Conservation (phyloP, 2,113 vertebrate genomes). For the Tetrao urogallus region DNA sequence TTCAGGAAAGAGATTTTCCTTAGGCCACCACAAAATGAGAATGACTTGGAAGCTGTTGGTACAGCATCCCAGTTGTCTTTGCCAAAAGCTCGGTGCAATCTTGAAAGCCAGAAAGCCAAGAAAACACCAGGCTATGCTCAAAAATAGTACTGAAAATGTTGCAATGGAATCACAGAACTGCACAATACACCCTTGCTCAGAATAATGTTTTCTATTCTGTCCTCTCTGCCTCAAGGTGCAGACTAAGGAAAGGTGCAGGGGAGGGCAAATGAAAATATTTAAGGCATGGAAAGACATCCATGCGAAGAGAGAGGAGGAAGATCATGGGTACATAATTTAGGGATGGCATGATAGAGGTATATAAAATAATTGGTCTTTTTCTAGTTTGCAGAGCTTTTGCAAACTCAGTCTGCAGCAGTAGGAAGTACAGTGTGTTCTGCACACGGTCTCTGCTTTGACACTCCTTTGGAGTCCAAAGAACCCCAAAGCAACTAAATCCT, state of each 20-base stretch:
- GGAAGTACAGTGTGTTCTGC: fast-evolving
- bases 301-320: conserved; percentile 67
- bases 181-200: conserved; percentile 48
- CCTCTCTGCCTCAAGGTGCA: conserved; percentile 9
- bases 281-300: conserved; percentile 27
- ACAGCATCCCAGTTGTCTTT: neutral
- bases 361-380: conserved; percentile 56
- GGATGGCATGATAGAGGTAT: conserved; percentile 18
- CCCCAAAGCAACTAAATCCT: neutral
- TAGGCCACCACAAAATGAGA: neutral
- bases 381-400: conserved; percentile 12
- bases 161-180: conserved; percentile 48
- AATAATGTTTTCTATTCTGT: neutral
- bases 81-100: neutral
- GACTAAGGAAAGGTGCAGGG: conserved; percentile 11
- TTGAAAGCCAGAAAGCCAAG: neutral
- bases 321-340: conserved; percentile 63
- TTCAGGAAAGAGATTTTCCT: neutral
- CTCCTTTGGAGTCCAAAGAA: neutral
- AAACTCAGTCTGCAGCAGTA: neutral
- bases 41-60: neutral
- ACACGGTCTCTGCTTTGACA: neutral
- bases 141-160: neutral
- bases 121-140: neutral
- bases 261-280: conserved; percentile 67